Evolutionary conservation across 2,113 vertebrate species (phyloP).

Genomic region (Rhynchopsitta pachyrhyncha): DNA sequence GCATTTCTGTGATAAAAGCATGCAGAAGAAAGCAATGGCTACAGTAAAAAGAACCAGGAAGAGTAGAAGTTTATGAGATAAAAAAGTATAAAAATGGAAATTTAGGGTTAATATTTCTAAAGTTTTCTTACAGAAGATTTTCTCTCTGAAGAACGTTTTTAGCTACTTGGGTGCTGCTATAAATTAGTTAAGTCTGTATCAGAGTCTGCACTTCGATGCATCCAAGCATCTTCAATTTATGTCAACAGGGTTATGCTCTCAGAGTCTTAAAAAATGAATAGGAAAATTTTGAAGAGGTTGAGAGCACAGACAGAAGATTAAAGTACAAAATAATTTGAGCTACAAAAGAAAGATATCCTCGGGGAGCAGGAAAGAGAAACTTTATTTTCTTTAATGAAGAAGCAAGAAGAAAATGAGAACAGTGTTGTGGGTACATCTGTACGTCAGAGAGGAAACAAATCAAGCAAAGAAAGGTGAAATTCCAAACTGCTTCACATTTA

Average conservation of each 20-base stretch:
- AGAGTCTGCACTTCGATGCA: neutral
- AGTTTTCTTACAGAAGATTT: neutral
- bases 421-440: neutral
- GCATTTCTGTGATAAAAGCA: neutral
- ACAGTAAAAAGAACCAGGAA: neutral
- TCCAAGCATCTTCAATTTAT: conserved; percentile 1
- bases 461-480: neutral
- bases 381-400: conserved; percentile 8
- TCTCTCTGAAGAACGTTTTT: neutral
- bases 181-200: conserved; percentile 2
- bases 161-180: neutral
- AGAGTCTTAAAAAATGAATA: conserved; percentile 26
- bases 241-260: neutral
- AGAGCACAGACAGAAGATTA: neutral
- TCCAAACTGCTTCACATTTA: neutral
- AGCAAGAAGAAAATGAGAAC: neutral
- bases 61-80: neutral
- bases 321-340: neutral
- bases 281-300: neutral
- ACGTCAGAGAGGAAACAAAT: neutral
- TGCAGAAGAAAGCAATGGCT: neutral
- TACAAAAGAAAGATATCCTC: conserved; percentile 13
- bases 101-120: neutral
- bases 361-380: neutral
- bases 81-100: conserved; percentile 21